Evolutionary conservation across 2,888 invertebrate genomes (phyloP), one percentile per base, ranked within the genome.

Genomic region (Lithophane semibrunnea): DNA sequence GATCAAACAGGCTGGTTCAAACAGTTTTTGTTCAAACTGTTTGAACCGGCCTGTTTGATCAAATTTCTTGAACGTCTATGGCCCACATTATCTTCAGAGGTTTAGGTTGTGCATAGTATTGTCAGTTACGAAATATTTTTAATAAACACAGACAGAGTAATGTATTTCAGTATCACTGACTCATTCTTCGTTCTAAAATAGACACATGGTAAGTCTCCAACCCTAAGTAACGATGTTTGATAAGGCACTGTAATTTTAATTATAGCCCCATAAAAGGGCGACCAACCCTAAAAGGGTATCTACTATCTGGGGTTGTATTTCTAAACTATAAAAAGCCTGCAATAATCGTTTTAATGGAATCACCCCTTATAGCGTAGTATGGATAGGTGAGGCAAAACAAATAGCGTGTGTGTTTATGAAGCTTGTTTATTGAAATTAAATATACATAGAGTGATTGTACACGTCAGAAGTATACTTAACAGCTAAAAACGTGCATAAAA

Each of bases 301-400:
- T 64, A 67, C 49, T 76, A 77, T 73, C 83, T 83, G 82, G 82
- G 86, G 86, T 84, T 85, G 85, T 82, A 77, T 85, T 85, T 84
- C 82, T 75, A 88, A 85, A 85, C 85, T 84, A 86, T 83, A 86
- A 88, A 85, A 84, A 77, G 70, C 71, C 78, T 61, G 68, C 61
- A 65, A 70, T 84, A 88, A 89, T 89, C 85, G 83, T 74, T 75
- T 77, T 88, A 90, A 88, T 89, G 89, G 86, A 83, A 84, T 79
- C 78, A 72, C 75, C 82, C 87, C 75, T 86, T 82, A 84, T 37
- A 82, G 81, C 86, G 88, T 91, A 84, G 87, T 85, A 87, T 90
- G 88, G 89, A 91, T 83, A 92, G 93, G 94, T 94, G 92, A 93
- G 92, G 91, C 92, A 88, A 93, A 93, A 93, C 92, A 94, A 95